Evolutionary conservation across 1,140 invertebrate genomes (phyloP).

Genomic region (Cyphomyrmex costatus): DNA sequence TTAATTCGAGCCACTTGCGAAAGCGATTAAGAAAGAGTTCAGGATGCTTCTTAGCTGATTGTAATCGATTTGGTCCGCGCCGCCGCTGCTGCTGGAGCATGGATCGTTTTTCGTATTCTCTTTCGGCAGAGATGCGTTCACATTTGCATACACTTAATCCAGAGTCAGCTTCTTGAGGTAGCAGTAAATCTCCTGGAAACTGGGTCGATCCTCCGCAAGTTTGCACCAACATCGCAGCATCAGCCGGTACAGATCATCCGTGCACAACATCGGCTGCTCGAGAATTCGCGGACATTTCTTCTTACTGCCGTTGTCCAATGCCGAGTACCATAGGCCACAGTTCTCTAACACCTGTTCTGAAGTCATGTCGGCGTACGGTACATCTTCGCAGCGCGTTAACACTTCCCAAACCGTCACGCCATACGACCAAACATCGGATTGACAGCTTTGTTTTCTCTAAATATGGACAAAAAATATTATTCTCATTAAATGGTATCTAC

Average conservation of each 20-base stretch:
- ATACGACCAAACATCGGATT: slow-evolving; percentile 93
- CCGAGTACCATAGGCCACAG: slow-evolving; percentile 89
- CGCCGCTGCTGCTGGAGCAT: slow-evolving; percentile 73
- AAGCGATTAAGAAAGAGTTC: slow-evolving; percentile 54
- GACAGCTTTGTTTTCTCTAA: slow-evolving; percentile 91
- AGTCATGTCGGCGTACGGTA: slow-evolving; percentile 91
- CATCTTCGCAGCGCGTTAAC: slow-evolving; percentile 90
- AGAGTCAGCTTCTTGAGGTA: slow-evolving; percentile 91
- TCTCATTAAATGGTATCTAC: neutral
- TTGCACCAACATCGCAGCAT: slow-evolving; percentile 93
- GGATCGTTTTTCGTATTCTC: slow-evolving; percentile 35
- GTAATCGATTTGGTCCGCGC: slow-evolving; percentile 85
- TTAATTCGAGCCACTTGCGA: slow-evolving; percentile 35
- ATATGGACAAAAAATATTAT: neutral
- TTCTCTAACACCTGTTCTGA: slow-evolving; percentile 93
- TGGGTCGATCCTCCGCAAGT: slow-evolving; percentile 89
- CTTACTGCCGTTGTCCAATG: slow-evolving; percentile 79
- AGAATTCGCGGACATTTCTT: slow-evolving; percentile 83
- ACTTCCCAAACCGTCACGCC: slow-evolving; percentile 93
- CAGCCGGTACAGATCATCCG: slow-evolving; percentile 90
- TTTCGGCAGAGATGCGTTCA: slow-evolving; percentile 28
- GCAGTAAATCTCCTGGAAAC: slow-evolving; percentile 91
- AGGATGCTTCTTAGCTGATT: slow-evolving; percentile 85
- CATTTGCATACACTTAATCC: slow-evolving; percentile 79
- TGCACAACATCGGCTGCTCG: slow-evolving; percentile 88